Percentiles rank a stretch among this genome's conserved stretches.
These are phyloP conservation scores for Epinephelus lanceolatus DNA, from an alignment of 2,113 vertebrate species.

Conservation along the genomic window DNA sequence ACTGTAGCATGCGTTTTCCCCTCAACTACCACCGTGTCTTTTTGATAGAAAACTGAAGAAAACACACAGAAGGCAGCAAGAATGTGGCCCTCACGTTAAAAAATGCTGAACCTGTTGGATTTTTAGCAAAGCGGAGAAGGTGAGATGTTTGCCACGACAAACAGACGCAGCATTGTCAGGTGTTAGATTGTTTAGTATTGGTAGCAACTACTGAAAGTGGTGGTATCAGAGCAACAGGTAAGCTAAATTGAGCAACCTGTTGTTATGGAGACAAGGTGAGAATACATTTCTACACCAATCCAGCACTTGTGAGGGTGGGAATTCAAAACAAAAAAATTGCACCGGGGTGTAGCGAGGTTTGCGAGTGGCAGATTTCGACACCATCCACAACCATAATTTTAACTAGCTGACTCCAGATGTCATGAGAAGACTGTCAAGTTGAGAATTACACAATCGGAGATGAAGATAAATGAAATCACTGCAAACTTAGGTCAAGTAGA, in stretches of 20 bases:
- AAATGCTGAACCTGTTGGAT: not conserved
- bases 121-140: conserved; percentile 2
- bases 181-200: not conserved
- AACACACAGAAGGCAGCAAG: not conserved
- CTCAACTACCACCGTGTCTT: not conserved
- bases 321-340: not conserved
- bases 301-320: not conserved
- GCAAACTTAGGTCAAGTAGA: not conserved
- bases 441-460: not conserved
- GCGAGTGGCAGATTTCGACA: not conserved
- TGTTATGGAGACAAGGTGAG: conserved; percentile 45
- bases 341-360: not conserved
- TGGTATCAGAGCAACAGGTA: conserved; percentile 16
- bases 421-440: not conserved
- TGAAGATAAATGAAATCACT: not conserved
- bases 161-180: not conserved
- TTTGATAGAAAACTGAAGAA: not conserved
- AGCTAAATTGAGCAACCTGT: conserved; percentile 25
- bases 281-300: conserved; percentile 6
- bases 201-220: not conserved
- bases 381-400: not conserved
- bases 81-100: not conserved
- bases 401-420: not conserved
- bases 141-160: not conserved
- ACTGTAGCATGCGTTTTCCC: not conserved